These are phyloP conservation scores for Rhabdomys pumilio DNA, from an alignment of 2,797 vertebrate species.

Conservation along the genomic window DNA sequence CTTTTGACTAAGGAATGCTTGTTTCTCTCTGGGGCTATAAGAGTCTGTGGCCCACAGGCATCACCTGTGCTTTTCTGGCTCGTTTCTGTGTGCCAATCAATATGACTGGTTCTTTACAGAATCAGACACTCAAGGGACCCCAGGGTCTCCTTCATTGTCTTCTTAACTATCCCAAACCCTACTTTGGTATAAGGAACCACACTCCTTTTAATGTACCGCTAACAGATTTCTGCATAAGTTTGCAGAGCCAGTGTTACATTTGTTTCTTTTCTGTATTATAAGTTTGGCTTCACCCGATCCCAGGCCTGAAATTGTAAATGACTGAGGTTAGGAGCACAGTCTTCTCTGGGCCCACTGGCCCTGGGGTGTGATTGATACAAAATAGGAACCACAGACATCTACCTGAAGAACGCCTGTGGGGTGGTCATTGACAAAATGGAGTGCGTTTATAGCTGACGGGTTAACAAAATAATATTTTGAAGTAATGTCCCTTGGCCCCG, in stretches of 20 bases:
- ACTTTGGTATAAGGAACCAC: neutral
- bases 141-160: neutral
- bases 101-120: no score
- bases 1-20: neutral
- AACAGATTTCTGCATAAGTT: neutral
- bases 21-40: neutral
- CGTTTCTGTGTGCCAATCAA: neutral
- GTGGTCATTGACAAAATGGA: neutral
- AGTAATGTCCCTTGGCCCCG: neutral
- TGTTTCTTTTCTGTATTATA: neutral
- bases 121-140: neutral
- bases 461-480: neutral
- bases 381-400: neutral
- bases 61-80: neutral
- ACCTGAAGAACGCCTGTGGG: neutral
- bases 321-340: neutral
- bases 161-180: neutral
- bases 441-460: neutral
- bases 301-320: neutral
- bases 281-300: neutral
- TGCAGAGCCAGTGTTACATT: neutral
- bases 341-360: neutral
- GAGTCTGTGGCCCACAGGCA: neutral
- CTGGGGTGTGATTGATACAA: neutral
- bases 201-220: neutral